These are phyloP conservation scores for Benitochromis conjunctus DNA, from an alignment of 2,113 vertebrate genomes.

Conservation along the genomic window DNA sequence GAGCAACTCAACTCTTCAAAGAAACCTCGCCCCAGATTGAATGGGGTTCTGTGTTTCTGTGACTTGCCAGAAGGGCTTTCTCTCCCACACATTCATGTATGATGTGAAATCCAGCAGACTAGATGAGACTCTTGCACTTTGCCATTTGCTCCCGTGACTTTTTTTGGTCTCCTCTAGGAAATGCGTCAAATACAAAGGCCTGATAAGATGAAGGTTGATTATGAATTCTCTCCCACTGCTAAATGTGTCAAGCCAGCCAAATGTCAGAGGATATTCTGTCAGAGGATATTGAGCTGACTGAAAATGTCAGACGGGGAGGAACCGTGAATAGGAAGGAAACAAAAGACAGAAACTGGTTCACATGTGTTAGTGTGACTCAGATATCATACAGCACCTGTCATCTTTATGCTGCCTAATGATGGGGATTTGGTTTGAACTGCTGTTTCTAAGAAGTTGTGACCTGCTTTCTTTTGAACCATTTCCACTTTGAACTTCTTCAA, in stretches of 20 bases:
- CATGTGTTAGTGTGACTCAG: background rate
- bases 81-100: slow-evolving; percentile 27
- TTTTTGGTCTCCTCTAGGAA: background rate
- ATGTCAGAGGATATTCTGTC: slow-evolving; percentile 69
- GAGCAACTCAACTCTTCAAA: slow-evolving; percentile 36
- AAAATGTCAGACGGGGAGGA: slow-evolving; percentile 64
- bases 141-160: slow-evolving; percentile 6
- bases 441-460: slow-evolving; percentile 2
- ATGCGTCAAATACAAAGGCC: slow-evolving; percentile 33
- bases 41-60: background rate
- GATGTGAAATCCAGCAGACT: slow-evolving; percentile 14
- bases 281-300: slow-evolving; percentile 61
- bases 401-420: slow-evolving; percentile 7
- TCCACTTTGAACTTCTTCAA: background rate
- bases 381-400: slow-evolving; percentile 10
- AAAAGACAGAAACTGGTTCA: slow-evolving; percentile 17
- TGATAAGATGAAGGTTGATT: slow-evolving; percentile 44
- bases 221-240: slow-evolving; percentile 44
- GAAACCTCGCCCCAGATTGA: background rate
- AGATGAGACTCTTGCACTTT: slow-evolving; percentile 1
- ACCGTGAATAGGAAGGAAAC: slow-evolving; percentile 19
- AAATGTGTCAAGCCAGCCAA: slow-evolving; percentile 56
- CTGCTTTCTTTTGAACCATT: slow-evolving; percentile 19
- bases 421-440: background rate
- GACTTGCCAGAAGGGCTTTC: slow-evolving; percentile 46